phyloP scores from a whole-genome alignment of 2,113 vertebrate genomes.

The Columbina picui region DNA sequence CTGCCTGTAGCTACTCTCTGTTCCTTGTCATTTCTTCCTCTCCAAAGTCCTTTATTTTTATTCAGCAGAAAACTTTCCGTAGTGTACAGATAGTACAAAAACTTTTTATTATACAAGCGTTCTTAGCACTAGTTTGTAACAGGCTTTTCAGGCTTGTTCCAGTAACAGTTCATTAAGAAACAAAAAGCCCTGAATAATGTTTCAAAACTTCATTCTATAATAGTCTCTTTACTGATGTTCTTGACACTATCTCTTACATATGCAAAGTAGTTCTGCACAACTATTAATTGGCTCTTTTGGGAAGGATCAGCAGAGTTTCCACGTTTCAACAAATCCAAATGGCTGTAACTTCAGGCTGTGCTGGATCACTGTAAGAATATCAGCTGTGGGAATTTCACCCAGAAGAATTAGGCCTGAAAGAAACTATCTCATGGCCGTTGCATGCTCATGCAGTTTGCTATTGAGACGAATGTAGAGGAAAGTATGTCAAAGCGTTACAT shows the following conservation, averaged over 20 bases:
- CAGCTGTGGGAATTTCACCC: background rate
- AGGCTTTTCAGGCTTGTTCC: background rate
- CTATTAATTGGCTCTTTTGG: constrained; percentile 6
- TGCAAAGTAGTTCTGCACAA: background rate
- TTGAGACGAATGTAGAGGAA: background rate
- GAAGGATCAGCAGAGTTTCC: background rate
- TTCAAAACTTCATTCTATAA: background rate
- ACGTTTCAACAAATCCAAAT: background rate
- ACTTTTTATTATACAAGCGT: background rate
- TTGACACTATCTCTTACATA: background rate
- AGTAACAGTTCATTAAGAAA: background rate
- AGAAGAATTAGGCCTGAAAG: background rate
- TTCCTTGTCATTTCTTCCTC: background rate
- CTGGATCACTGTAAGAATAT: background rate
- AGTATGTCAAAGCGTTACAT: fast-evolving
- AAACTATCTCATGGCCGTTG: background rate
- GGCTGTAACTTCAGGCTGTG: background rate
- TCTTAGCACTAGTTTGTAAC: background rate
- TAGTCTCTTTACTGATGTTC: background rate
- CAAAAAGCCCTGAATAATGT: background rate
- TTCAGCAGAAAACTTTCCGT: background rate
- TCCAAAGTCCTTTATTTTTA: background rate
- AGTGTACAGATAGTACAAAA: background rate
- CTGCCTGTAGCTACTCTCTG: background rate
- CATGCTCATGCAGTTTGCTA: fast-evolving